These are phyloP conservation scores for Etheostoma cragini DNA, from an alignment of 2,113 vertebrate genomes.

Conservation along the genomic window DNA sequence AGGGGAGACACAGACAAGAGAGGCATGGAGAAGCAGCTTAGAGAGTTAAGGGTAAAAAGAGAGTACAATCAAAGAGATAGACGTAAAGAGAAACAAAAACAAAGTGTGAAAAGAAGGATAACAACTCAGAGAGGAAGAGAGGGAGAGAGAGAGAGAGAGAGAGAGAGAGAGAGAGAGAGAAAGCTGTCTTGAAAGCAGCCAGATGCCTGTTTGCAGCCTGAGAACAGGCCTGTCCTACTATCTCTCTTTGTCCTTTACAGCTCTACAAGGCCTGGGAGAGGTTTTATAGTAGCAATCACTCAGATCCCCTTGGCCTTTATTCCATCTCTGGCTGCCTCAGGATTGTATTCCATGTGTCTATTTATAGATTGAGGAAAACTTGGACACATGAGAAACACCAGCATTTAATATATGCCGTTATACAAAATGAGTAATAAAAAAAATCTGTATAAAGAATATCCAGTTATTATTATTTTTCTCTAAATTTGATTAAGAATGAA, in stretches of 20 bases:
- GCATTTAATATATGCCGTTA: slow-evolving; percentile 34
- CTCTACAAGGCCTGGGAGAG: slow-evolving; percentile 76
- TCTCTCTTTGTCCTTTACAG: slow-evolving; percentile 77
- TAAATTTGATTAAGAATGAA: background rate
- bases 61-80: background rate
- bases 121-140: slow-evolving; percentile 8
- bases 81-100: slow-evolving; percentile 18
- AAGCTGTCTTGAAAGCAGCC: slow-evolving; percentile 72
- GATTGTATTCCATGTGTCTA: slow-evolving; percentile 70
- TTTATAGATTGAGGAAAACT: slow-evolving; percentile 61
- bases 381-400: slow-evolving; percentile 35
- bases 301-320: slow-evolving; percentile 76
- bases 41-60: background rate
- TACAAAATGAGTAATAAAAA: slow-evolving; percentile 5
- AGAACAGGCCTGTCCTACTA: slow-evolving; percentile 73
- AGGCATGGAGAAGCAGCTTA: slow-evolving; percentile 16
- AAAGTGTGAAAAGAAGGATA: slow-evolving; percentile 31
- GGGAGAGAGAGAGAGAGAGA: slow-evolving; percentile 32
- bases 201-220: slow-evolving; percentile 73
- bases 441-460: background rate
- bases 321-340: slow-evolving; percentile 74
- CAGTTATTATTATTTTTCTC: background rate
- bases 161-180: slow-evolving; percentile 34
- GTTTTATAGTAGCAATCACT: slow-evolving; percentile 79
- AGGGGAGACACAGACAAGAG: slow-evolving; percentile 27